Conservation (phyloP, 1,140 invertebrate genomes). For the Protaetia brevitarsis region DNA sequence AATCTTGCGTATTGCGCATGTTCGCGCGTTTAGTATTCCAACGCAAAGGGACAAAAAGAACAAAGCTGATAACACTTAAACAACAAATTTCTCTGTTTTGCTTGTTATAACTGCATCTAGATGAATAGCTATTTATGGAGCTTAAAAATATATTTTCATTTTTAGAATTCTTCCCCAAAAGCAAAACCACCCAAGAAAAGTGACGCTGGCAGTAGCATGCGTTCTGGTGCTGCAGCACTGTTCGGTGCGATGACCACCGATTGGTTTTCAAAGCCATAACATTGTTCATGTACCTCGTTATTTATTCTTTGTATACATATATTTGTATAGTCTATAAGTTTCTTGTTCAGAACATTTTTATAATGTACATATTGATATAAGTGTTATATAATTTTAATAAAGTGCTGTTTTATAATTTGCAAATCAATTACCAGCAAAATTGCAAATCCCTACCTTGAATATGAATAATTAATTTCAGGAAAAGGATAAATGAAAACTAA, state of each 20-base stretch:
- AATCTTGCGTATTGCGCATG: too few relatives aligned
- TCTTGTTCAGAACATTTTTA: not conserved
- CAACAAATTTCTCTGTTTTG: too few relatives aligned
- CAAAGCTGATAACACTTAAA: too few relatives aligned
- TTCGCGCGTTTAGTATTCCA: too few relatives aligned
- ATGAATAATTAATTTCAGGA: not conserved
- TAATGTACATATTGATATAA: not conserved
- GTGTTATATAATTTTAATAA: slow-evolving; percentile 6
- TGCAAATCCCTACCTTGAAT: too few relatives aligned
- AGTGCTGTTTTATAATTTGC: not conserved
- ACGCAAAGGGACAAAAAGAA: too few relatives aligned
- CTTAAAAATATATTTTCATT: too few relatives aligned
- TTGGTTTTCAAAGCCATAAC: slow-evolving; percentile 59
- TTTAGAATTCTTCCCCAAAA: slow-evolving; percentile 9
- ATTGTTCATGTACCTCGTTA: not conserved
- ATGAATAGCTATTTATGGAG: too few relatives aligned
- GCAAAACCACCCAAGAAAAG: slow-evolving; percentile 33
- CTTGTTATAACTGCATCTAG: too few relatives aligned
- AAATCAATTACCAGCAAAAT: too few relatives aligned
- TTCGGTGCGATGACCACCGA: slow-evolving; percentile 76
- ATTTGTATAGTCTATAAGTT: slow-evolving; percentile 7
- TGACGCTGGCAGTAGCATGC: slow-evolving; percentile 48
- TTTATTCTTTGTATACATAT: not conserved
- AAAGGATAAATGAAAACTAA: not conserved
- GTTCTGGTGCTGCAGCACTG: slow-evolving; percentile 70